These are phyloP conservation scores for Polydrusus cervinus DNA, from an alignment of 2,888 invertebrate species.

Conservation along the genomic window DNA sequence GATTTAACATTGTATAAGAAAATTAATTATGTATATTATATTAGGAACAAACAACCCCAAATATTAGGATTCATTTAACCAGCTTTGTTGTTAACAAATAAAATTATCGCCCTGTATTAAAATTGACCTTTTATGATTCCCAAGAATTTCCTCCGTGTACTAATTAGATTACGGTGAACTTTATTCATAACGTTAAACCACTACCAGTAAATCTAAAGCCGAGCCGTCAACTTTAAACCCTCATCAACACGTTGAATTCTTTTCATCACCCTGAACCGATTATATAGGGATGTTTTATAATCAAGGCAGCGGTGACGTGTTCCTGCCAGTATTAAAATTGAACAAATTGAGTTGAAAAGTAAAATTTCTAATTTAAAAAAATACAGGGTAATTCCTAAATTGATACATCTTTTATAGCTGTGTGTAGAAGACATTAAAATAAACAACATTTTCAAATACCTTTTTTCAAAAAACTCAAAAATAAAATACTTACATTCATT, in stretches of 20 bases:
- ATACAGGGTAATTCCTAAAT: too few relatives aligned
- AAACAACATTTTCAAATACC: too few relatives aligned
- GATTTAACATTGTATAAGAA: too few relatives aligned
- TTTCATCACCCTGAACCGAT: conserved; percentile 9
- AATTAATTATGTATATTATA: too few relatives aligned
- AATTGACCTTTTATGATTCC: conserved; percentile 3
- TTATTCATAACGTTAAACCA: conserved; percentile 7
- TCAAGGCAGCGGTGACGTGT: conserved; percentile 4
- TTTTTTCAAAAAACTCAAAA: too few relatives aligned
- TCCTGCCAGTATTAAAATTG: background rate
- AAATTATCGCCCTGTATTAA: background rate
- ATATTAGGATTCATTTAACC: background rate
- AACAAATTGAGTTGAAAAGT: background rate
- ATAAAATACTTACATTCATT: too few relatives aligned
- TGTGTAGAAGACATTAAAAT: too few relatives aligned
- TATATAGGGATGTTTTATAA: conserved; percentile 12
- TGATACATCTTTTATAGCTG: too few relatives aligned
- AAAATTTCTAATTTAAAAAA: background rate
- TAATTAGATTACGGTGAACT: conserved; percentile 8
- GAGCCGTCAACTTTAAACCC: conserved; percentile 19
- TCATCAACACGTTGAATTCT: conserved; percentile 20
- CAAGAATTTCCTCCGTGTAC: background rate
- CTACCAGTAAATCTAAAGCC: conserved; percentile 15
- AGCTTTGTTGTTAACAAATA: background rate
- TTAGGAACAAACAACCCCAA: too few relatives aligned